Evolutionary conservation across 2,888 invertebrate genomes (phyloP).

Genomic region (Homarus gammarus): DNA sequence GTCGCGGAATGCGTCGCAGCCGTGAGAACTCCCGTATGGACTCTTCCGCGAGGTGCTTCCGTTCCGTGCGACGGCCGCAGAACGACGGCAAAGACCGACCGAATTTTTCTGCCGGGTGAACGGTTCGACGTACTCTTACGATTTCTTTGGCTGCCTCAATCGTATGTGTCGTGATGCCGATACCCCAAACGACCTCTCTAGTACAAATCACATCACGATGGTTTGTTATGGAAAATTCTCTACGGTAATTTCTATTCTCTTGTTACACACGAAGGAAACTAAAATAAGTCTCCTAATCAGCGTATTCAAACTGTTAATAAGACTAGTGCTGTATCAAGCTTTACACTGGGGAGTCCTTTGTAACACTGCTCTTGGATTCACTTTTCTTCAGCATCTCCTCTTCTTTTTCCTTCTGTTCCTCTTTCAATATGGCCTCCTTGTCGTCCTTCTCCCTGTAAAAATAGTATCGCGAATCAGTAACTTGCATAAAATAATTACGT

Average conservation of each 20-base stretch:
- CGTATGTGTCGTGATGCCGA: not conserved
- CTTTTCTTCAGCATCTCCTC: slow-evolving; percentile 60
- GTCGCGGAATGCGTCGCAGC: too few species aligned
- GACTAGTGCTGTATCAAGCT: slow-evolving; percentile 18
- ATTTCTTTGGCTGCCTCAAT: slow-evolving; percentile 22
- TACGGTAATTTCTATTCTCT: not conserved
- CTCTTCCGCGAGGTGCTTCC: too few species aligned
- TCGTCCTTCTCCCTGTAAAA: slow-evolving; percentile 53
- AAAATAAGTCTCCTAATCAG: not conserved
- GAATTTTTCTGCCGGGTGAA: too few species aligned
- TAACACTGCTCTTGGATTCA: slow-evolving; percentile 58
- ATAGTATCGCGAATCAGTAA: not conserved
- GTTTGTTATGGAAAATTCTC: not conserved
- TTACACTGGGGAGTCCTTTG: slow-evolving; percentile 62
- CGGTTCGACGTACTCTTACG: not conserved
- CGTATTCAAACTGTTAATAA: slow-evolving; percentile 13
- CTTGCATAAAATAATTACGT: not conserved
- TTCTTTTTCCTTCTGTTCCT: slow-evolving; percentile 52
- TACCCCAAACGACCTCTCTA: not conserved
- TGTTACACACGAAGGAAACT: not conserved
- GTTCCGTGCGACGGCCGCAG: too few species aligned
- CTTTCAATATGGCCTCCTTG: slow-evolving; percentile 56
- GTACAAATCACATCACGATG: not conserved
- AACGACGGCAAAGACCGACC: too few species aligned
- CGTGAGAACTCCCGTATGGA: too few species aligned